phyloP scores from a whole-genome alignment of 35 echinoderm and acorn worm species.

The Stichopus chloronotus region DNA sequence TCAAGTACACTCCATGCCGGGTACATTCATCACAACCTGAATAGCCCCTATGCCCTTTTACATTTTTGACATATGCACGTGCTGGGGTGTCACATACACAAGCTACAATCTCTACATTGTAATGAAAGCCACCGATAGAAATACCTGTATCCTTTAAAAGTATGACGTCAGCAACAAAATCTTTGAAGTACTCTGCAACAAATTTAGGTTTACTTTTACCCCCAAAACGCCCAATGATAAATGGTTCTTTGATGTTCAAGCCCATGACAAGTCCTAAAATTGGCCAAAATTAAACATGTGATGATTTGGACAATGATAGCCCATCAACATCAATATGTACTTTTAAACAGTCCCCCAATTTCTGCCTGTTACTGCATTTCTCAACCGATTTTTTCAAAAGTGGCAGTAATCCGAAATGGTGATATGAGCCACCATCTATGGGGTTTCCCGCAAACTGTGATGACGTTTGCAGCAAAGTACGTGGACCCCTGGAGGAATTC shows the following conservation, averaged over 20 bases:
- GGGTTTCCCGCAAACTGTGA: too few species aligned
- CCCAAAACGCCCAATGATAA: slow-evolving; percentile 58
- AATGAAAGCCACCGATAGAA: not conserved
- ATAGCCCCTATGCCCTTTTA: slow-evolving; percentile 69
- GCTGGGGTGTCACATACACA: slow-evolving; percentile 76
- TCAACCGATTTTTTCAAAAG: not conserved
- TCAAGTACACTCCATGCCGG: slow-evolving; percentile 34
- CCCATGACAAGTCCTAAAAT: slow-evolving; percentile 58
- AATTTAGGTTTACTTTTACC: slow-evolving; percentile 62
- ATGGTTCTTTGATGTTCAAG: slow-evolving; percentile 16
- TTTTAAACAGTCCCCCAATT: not conserved
- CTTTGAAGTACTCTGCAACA: slow-evolving; percentile 42
- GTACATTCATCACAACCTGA: slow-evolving; percentile 77
- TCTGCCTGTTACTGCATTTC: not conserved
- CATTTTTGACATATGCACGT: slow-evolving; percentile 62
- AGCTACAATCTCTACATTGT: slow-evolving; percentile 46
- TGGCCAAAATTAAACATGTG: slow-evolving; percentile 62
- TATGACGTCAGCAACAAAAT: slow-evolving; percentile 56
- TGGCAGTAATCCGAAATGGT: slow-evolving; percentile 63
- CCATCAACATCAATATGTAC: slow-evolving; percentile 67
- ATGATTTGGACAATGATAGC: slow-evolving; percentile 68
- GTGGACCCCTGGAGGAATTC: too few species aligned
- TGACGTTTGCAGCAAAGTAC: too few species aligned
- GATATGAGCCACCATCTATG: slow-evolving; percentile 56
- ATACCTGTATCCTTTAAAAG: not conserved